phyloP scores from a whole-genome alignment of 2,888 invertebrate genomes.

The Diplolepis rosae region DNA sequence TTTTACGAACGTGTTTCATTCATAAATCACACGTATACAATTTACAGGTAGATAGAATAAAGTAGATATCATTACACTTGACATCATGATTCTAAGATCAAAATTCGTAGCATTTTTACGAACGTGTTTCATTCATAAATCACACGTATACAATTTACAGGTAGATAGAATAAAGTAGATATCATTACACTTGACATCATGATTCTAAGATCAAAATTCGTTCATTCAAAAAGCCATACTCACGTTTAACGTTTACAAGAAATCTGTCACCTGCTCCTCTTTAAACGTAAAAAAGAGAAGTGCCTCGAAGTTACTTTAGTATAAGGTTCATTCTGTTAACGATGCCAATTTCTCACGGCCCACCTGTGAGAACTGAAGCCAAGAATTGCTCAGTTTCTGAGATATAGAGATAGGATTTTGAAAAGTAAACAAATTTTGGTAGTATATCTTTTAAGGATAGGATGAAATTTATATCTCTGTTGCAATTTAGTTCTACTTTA shows the following conservation, averaged over 20 bases:
- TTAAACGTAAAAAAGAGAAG: conserved; percentile 1
- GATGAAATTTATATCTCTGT: not conserved
- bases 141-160: not conserved
- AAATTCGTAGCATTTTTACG: not conserved
- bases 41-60: not conserved
- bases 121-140: conserved; percentile 26
- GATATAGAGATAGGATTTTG: not conserved
- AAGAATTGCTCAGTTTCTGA: not conserved
- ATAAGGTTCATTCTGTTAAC: conserved; percentile 6
- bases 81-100: not conserved
- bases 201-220: not conserved
- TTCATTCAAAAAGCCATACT: not conserved
- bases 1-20: conserved; percentile 27
- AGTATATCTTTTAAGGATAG: not conserved
- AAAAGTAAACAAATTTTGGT: not conserved
- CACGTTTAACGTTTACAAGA: conserved; percentile 20
- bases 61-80: not conserved
- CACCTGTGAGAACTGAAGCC: conserved; percentile 5
- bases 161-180: not conserved
- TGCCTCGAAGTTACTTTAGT: conserved; percentile 13
- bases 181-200: not conserved
- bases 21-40: not conserved
- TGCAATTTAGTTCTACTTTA: not conserved
- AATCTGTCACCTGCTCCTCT: conserved; percentile 26
- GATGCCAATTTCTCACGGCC: conserved; percentile 34